A percentile compares a stretch with the other conserved stretches of the same genome.
Conservation (phyloP, 2,113 vertebrate species). For the Meriones unguiculatus region DNA sequence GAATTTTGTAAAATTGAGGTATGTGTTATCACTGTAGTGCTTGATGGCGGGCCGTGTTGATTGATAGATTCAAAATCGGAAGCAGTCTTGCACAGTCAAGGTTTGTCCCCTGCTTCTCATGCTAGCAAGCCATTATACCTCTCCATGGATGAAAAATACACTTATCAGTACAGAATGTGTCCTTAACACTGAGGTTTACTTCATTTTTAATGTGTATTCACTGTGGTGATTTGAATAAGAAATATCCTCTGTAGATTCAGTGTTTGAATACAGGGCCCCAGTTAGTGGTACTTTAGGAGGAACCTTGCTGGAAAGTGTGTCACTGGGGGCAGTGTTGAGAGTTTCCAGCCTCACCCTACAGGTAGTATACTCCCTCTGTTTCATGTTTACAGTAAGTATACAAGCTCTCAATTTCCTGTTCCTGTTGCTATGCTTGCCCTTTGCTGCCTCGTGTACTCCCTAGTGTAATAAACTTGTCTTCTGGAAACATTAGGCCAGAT, state of each 20-base stretch:
- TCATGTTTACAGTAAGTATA: too few species aligned
- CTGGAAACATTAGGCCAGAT: too few species aligned
- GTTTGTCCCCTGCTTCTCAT: background rate
- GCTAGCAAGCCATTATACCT: background rate
- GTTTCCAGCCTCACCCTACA: background rate
- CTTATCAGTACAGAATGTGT: background rate
- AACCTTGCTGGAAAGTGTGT: background rate
- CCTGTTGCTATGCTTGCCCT: background rate
- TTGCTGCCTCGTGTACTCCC: background rate
- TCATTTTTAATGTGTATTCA: background rate
- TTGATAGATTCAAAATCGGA: background rate
- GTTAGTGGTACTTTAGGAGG: background rate
- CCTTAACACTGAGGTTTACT: too few species aligned
- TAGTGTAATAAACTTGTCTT: background rate
- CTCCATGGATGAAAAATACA: background rate
- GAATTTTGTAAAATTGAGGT: background rate
- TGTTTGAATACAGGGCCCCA: background rate
- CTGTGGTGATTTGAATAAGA: background rate
- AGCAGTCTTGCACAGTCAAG: background rate
- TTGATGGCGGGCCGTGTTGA: background rate
- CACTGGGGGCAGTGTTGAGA: background rate
- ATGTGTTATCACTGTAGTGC: background rate
- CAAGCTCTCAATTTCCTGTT: too few species aligned
- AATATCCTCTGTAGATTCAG: background rate
- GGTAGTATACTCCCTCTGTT: background rate